Evolutionary conservation across 2,888 invertebrate genomes (phyloP).

Genomic region (Sepioteuthis lessoniana): DNA sequence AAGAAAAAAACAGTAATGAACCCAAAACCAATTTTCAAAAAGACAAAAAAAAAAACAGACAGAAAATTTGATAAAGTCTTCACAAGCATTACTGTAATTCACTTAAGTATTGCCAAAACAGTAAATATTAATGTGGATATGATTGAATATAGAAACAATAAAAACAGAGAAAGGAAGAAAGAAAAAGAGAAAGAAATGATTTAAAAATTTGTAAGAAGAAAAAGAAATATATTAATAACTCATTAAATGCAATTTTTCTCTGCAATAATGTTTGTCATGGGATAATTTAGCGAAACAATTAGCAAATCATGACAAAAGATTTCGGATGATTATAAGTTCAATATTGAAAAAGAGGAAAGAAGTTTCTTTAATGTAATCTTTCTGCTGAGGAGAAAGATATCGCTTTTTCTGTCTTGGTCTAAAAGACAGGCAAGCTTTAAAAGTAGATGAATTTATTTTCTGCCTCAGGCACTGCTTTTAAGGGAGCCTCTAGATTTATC

Average conservation of each 20-base stretch:
- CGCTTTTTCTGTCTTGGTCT: neutral
- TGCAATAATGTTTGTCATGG: slow-evolving; percentile 11
- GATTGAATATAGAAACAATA: neutral
- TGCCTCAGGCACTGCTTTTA: neutral
- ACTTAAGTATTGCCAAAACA: neutral
- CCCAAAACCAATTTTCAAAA: neutral
- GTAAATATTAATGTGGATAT: neutral
- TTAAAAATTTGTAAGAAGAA: neutral
- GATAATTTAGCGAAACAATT: slow-evolving; percentile 23
- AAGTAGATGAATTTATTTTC: neutral
- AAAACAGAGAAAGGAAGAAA: neutral
- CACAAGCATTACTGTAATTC: neutral
- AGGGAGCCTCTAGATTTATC: neutral
- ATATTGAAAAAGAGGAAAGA: neutral
- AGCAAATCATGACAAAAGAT: neutral
- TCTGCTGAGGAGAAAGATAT: neutral
- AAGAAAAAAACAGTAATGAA: neutral
- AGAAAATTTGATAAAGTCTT: neutral
- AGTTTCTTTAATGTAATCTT: neutral
- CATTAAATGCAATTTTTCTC: slow-evolving; percentile 20
- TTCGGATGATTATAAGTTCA: neutral
- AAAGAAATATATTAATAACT: neutral
- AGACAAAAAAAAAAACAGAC: neutral
- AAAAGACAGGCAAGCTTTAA: neutral
- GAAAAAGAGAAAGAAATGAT: neutral